These are phyloP conservation scores for Dysidea cf. avara DNA, from an alignment of 37 sponge, comb jelly and placozoan genomes.

Conservation along the genomic window DNA sequence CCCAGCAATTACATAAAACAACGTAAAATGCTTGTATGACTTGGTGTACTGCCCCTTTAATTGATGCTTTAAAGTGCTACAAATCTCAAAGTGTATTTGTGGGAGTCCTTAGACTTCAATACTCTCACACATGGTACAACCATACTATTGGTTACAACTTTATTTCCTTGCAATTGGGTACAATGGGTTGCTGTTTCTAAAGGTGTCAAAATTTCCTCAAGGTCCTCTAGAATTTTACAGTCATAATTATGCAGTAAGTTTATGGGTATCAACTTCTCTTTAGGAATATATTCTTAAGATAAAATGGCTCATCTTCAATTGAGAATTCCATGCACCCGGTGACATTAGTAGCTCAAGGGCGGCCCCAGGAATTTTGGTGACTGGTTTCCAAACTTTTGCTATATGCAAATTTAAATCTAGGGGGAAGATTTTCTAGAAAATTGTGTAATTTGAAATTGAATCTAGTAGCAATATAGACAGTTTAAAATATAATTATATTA, in stretches of 20 bases:
- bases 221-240: conserved; percentile 16
- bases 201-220: conserved; percentile 41
- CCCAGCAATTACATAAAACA: too few species aligned
- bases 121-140: conserved; percentile 36
- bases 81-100: conserved; percentile 16
- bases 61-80: conserved; percentile 3
- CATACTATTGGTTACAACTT: conserved; percentile 28
- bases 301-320: conserved; percentile 17
- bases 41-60: too few species aligned
- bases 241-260: too few species aligned
- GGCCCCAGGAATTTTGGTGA: too few species aligned
- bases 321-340: conserved; percentile 39
- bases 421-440: too few species aligned
- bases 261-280: conserved; percentile 47
- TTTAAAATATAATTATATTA: too few species aligned
- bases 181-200: conserved; percentile 39
- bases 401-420: too few species aligned
- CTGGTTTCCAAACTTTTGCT: too few species aligned
- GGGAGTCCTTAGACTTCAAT: background rate
- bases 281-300: conserved; percentile 28
- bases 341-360: too few species aligned
- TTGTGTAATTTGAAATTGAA: too few species aligned
- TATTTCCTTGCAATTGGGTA: conserved; percentile 35
- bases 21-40: too few species aligned
- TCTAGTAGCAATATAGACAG: too few species aligned